Evolutionary conservation across 2,113 vertebrate genomes (phyloP), one percentile per base, ranked within the genome.

Genomic region (Vombatus ursinus): DNA sequence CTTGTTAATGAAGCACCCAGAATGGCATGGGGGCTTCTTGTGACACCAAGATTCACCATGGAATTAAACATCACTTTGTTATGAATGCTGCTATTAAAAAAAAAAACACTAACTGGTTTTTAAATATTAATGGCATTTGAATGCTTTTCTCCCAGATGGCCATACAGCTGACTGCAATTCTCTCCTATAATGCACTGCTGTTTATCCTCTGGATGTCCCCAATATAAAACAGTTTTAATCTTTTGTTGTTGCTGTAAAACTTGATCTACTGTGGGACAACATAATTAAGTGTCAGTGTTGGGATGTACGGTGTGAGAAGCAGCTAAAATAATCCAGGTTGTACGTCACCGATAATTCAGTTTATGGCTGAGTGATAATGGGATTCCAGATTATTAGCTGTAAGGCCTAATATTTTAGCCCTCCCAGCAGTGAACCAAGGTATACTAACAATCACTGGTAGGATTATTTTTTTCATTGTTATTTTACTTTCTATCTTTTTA

Each of bases 231-330:
- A 52, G 24, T 97, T 98, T 98, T 98, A 98, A 98, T 99, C 98
- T 98, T 98, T 98, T 98, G 98, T 98, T 98, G 98, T 97, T 95
- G 96, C 94, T 98, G 97, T 98, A 99, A 98, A 99, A 98, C 95
- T 98, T 98, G 98, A 99, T 99, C 98, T 99, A 98, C 97, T 98
- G 95, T 98, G 57, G 92, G 94, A 98, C 98, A 98, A 98, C 95
- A 98, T 98, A 98, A 98, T 99, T 98, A 98, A 99, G 97, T 98
- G 98, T 99, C 98, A 99, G 96, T 61, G 95, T 96, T 97, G 96
- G 94, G 95, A 99, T 98, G 94, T 97, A 98, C 24, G 52, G 96
- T 48, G 95, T 95, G 94, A 98, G 96, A 98, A 95, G 94, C 0
- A 5, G 97, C 96, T 10, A 96, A 96, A 96, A 97, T 97, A 98